phyloP scores from a whole-genome alignment of 2,797 vertebrate species.

The Poeciliopsis paucimaculata region DNA sequence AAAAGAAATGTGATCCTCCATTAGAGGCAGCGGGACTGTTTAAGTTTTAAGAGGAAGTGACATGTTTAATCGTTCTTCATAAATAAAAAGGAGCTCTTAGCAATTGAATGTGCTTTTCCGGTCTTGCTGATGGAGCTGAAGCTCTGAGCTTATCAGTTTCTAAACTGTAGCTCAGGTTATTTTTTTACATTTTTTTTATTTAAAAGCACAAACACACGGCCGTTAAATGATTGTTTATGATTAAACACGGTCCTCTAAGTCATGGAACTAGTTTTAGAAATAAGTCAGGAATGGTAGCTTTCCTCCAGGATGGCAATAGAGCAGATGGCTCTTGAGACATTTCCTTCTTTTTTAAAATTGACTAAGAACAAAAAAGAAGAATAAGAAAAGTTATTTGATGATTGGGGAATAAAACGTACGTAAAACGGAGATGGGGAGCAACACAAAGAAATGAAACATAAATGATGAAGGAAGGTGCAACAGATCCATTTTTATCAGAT shows the following conservation, averaged over 20 bases:
- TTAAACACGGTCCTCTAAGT: neutral
- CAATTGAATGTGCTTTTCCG: slow-evolving; percentile 4
- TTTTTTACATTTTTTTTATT: neutral
- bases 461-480: neutral
- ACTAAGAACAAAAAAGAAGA: neutral
- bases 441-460: neutral
- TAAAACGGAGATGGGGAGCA: neutral
- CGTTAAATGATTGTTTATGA: neutral
- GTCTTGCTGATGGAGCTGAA: neutral
- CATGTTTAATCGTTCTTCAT: slow-evolving; percentile 10
- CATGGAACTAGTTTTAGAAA: neutral
- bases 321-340: neutral
- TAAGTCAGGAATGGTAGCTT: neutral
- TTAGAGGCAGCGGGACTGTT: neutral
- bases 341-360: neutral
- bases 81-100: slow-evolving; percentile 7
- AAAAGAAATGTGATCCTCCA: neutral
- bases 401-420: neutral
- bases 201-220: neutral
- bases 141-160: neutral
- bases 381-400: neutral
- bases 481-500: neutral
- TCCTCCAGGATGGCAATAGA: neutral
- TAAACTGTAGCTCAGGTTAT: neutral
- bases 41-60: neutral